Conservation (phyloP, 2,113 vertebrate genomes). For the Brevimyrus niger region DNA sequence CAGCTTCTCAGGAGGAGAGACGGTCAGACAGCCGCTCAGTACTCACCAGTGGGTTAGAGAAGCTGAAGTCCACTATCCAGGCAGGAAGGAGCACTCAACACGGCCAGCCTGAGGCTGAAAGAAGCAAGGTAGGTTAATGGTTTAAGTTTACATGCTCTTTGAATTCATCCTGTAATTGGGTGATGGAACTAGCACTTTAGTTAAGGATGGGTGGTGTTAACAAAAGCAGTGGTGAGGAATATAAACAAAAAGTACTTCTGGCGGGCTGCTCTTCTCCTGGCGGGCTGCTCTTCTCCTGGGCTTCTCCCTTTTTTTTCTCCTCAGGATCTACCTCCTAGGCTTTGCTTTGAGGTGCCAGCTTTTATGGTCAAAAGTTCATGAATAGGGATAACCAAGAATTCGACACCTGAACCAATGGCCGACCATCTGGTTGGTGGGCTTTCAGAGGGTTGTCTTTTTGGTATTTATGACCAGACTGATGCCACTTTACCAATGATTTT, state of each 20-base stretch:
- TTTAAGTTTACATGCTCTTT: neutral
- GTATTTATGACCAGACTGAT: too few species aligned
- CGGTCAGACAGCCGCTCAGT: constrained; percentile 62
- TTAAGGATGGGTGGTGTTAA: neutral
- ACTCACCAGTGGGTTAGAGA: constrained; percentile 67
- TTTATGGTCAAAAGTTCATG: too few species aligned
- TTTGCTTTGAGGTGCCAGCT: too few species aligned
- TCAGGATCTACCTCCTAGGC: too few species aligned
- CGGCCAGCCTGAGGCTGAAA: constrained; percentile 49
- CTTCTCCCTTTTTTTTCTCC: too few species aligned
- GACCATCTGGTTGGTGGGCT: too few species aligned
- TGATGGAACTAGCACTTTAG: neutral
- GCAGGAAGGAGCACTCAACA: constrained; percentile 51
- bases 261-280: too few species aligned
- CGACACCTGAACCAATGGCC: too few species aligned
- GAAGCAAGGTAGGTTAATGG: constrained; percentile 45
- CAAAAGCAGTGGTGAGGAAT: neutral
- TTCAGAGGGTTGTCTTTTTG: too few species aligned
- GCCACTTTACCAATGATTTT: too few species aligned
- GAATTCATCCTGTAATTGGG: neutral
- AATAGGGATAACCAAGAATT: too few species aligned
- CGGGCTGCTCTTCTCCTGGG: too few species aligned
- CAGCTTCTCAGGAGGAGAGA: constrained; percentile 54
- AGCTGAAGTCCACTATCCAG: constrained; percentile 70
- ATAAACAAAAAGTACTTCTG: neutral